Base-by-base conservation (phyloP, 2,888 invertebrate genomes). In the Drosophila longiperda region DNA sequence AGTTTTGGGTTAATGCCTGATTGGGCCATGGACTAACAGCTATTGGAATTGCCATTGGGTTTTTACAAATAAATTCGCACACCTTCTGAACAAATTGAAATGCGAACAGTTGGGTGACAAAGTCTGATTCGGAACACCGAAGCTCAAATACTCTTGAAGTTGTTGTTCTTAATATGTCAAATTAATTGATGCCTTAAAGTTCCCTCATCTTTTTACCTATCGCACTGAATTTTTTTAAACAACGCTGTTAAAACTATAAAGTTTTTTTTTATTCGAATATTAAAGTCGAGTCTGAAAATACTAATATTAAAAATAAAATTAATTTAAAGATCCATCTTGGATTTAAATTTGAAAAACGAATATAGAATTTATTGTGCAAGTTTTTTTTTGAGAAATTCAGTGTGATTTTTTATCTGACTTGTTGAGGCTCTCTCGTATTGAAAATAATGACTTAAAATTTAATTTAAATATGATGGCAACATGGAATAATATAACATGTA, bases 1-100 rank as follows among this genome's bases (percentile, higher is more conserved):
- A 62, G 60, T 52, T 64, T 61, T 63, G 63, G 75, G 66, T 55
- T 48, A 63, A 63, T 62, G 62, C 42, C 54, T 69, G 60, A 75
- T 64, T 74, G 68, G 75, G 20, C 59, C 59, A 59, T 49, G 58
- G 57, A 54, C 23, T 64, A 48, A n/a, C 34, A 20, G 36, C 38
- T 23, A 53, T 63, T 48, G 52, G 17, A 12, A 38, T 33, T 40
- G 33, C 29, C 17, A 29, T 40, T 33, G 65, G 58, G 34, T 26
- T 59, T 26, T 60, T 62, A 70, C 76, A 42, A 62, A 66, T 71
- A 62, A 53, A 34, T 53, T 33, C 8, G 20, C 32, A 58, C 57
- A 58, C 58, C 67, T 11, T 26, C 49, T 50, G 48, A 52, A 50
- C 42, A 57, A 58, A 61, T 42, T 32, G 50, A 55, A 52, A 55